phyloP scores from a whole-genome alignment of 2,888 invertebrate species.

The Pardosa pseudoannulata region DNA sequence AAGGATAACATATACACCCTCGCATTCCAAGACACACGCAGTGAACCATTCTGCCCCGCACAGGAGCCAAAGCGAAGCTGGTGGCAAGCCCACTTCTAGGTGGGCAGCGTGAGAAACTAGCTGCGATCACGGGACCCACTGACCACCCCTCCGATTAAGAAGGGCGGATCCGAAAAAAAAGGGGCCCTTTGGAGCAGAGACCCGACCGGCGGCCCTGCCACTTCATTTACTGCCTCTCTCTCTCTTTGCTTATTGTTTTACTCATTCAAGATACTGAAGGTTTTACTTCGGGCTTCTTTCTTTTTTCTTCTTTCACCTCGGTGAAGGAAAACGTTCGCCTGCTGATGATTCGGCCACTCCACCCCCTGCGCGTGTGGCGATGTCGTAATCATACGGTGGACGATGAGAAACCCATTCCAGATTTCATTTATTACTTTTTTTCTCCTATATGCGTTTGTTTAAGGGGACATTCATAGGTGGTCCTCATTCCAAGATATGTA shows the following conservation, averaged over 20 bases:
- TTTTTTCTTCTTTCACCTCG: background rate
- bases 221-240: slow-evolving; percentile 9
- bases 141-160: slow-evolving; percentile 28
- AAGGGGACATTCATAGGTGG: background rate
- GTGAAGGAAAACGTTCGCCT: background rate
- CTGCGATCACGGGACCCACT: background rate
- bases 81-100: background rate
- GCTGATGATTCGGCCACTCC: slow-evolving; percentile 1
- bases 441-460: background rate
- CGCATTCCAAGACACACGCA: background rate
- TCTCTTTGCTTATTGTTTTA: slow-evolving; percentile 20
- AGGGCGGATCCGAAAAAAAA: slow-evolving; percentile 11
- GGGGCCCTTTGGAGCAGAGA: background rate
- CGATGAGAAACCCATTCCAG: background rate
- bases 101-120: slow-evolving; percentile 18
- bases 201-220: slow-evolving; percentile 3
- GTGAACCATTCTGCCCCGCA: background rate
- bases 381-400: slow-evolving; percentile 10
- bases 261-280: slow-evolving; percentile 9
- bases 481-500: background rate
- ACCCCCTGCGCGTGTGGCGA: background rate
- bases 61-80: background rate
- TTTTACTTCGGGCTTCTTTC: background rate
- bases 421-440: background rate
- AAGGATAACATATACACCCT: too few relatives aligned